Base-by-base conservation (phyloP, 1,140 invertebrate genomes). In the Diachasmimorpha longicaudata region DNA sequence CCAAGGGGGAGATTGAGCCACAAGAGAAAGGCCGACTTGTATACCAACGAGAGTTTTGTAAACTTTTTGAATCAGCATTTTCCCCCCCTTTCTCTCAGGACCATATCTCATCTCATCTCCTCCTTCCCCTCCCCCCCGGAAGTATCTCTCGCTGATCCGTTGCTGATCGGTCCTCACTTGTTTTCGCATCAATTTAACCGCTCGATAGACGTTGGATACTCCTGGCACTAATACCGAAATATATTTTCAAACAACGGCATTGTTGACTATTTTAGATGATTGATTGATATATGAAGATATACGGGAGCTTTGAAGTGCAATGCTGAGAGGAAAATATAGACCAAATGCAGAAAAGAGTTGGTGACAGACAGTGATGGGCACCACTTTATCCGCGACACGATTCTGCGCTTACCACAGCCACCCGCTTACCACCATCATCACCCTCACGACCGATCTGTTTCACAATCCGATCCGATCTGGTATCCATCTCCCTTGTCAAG, bases 381-480 rank as follows among this genome's bases (percentile, higher is more conserved):
- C 81, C 82, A 85, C 85, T 87, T 87, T 87, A 87, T 87, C 84
- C 83, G 79, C 84, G 81, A 87, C 86, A 87, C 80, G 86, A 80
- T 87, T 87, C 85, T 86, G 83, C 86, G 86, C 86, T 87, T 87
- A 87, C 85, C 85, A 75, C 83, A 85, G 81, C 83, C 82, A 83
- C 80, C 78, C 81, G 79, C 81, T 84, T 80, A 85, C 82, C 81
- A 79, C 79, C 78, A 79, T 79, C 79, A 76, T 78, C 80, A 77
- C 78, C 81, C 77, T 77, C 72, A 67, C 55, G 69, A 77, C 76
- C 55, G 80, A 85, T 84, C 82, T 80, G 81, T 85, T 86, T 81
- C 81, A 80, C 77, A 79, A 81, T 81, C 72, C 79, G 75, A 81
- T 78, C 77, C 66, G 72, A 79, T 81, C 77, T 71, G 74, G 74